phyloP scores from a whole-genome alignment of 2,888 invertebrate species.

The Phyllotreta striolata region DNA sequence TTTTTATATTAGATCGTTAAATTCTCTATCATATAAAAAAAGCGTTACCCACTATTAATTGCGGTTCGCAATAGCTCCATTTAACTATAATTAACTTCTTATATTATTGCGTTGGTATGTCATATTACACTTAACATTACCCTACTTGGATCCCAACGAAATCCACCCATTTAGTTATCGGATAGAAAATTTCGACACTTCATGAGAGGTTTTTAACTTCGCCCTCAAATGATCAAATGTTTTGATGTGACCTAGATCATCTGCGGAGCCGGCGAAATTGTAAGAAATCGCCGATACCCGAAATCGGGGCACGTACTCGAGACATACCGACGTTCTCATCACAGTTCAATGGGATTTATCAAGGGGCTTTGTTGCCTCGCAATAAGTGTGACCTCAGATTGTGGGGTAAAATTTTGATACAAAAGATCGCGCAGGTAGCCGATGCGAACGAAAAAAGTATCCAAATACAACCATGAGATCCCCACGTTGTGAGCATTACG shows the following conservation, averaged over 20 bases:
- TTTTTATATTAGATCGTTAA: no score
- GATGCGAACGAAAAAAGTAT: slow-evolving; percentile 28
- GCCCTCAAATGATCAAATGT: slow-evolving; percentile 31
- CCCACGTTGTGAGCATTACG: slow-evolving; percentile 3
- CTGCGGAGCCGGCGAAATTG: slow-evolving; percentile 18
- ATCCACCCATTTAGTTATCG: slow-evolving; percentile 11
- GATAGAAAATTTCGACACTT: slow-evolving; percentile 21
- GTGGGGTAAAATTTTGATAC: slow-evolving; percentile 31
- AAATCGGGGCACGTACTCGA: slow-evolving; percentile 32
- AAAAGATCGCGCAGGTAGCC: slow-evolving; percentile 29
- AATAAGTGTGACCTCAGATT: slow-evolving; percentile 33
- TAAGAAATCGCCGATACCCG: slow-evolving; percentile 28
- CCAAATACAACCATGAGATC: slow-evolving; percentile 21
- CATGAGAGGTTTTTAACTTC: slow-evolving; percentile 32
- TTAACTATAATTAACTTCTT: no score
- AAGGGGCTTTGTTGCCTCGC: slow-evolving; percentile 25
- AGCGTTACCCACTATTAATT: no score
- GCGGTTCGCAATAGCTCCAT: no score
- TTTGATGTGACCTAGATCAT: slow-evolving; percentile 29
- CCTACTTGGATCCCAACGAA: slow-evolving; percentile 10
- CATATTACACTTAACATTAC: slow-evolving; percentile 1
- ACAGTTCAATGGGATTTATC: slow-evolving; percentile 29
- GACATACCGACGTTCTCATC: slow-evolving; percentile 31
- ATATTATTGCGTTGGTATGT: background rate
- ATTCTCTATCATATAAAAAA: no score